Evolutionary conservation across 2,888 invertebrate species (phyloP).

Genomic region (Tryphoninae sp.): DNA sequence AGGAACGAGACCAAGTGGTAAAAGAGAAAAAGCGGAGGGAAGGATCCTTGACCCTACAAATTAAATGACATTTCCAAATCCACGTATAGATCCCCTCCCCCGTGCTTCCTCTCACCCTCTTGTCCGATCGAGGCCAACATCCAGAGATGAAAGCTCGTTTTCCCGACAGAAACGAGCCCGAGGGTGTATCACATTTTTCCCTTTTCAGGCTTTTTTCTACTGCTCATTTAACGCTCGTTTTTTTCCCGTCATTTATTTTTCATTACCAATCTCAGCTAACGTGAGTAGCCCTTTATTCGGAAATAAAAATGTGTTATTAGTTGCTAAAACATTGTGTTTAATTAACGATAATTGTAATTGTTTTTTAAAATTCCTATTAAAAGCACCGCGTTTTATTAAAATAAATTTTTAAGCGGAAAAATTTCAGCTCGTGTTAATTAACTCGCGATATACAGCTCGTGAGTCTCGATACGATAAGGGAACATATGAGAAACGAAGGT

Average conservation of each 20-base stretch:
- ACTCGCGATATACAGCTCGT: not conserved
- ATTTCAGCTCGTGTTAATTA: slow-evolving; percentile 12
- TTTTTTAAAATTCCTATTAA: too few relatives aligned
- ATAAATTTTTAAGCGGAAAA: too few relatives aligned
- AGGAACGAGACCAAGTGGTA: slow-evolving; percentile 31
- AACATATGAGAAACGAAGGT: slow-evolving; percentile 19
- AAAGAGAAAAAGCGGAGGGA: slow-evolving; percentile 40
- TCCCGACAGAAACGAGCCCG: slow-evolving; percentile 21
- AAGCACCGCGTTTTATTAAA: too few relatives aligned
- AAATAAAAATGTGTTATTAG: too few relatives aligned
- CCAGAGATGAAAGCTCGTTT: slow-evolving; percentile 40
- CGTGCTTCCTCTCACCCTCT: not conserved
- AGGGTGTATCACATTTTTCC: slow-evolving; percentile 15
- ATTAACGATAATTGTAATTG: not conserved
- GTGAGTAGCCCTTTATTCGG: too few relatives aligned
- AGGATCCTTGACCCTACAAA: slow-evolving; percentile 61
- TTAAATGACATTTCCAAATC: slow-evolving; percentile 60
- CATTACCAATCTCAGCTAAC: slow-evolving; percentile 6
- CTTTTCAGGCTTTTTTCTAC: not conserved
- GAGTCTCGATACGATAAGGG: slow-evolving; percentile 4
- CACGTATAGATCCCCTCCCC: slow-evolving; percentile 3
- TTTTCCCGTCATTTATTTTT: not conserved
- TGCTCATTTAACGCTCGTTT: slow-evolving; percentile 1
- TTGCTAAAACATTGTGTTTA: not conserved
- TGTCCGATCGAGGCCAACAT: not conserved